These are phyloP conservation scores for Anseranas semipalmata DNA, from an alignment of 2,113 vertebrate genomes.

Conservation along the genomic window DNA sequence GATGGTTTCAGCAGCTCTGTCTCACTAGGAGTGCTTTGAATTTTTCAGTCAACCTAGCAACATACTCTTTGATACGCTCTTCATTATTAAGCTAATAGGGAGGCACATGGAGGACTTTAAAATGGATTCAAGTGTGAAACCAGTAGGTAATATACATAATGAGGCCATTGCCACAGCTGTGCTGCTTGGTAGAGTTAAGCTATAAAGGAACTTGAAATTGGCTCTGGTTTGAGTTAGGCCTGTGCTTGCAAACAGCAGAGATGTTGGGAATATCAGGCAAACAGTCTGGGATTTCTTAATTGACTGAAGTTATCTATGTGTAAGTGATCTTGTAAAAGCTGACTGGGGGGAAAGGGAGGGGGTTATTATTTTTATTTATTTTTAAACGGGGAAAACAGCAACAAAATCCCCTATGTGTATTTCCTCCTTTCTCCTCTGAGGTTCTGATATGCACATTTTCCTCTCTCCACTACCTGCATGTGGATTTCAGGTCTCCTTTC, in stretches of 20 bases:
- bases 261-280: not conserved
- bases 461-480: not conserved
- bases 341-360: not conserved
- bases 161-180: slow-evolving; percentile 39
- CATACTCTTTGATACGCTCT: slow-evolving; percentile 35
- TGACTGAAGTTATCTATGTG: not conserved
- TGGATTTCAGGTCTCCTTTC: not conserved
- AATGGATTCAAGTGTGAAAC: slow-evolving; percentile 60
- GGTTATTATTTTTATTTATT: no score
- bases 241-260: not conserved
- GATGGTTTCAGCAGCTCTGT: not conserved
- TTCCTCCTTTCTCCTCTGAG: not conserved
- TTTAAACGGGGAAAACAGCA: not conserved
- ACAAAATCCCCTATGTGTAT: fast-evolving
- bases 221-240: not conserved
- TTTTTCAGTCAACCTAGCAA: slow-evolving; percentile 52
- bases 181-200: not conserved
- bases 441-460: not conserved
- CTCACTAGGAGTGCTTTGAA: slow-evolving; percentile 31
- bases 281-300: not conserved
- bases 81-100: slow-evolving; percentile 58
- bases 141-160: slow-evolving; percentile 54
- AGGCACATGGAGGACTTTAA: slow-evolving; percentile 28
- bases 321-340: not conserved
- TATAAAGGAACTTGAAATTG: slow-evolving; percentile 17